These are phyloP conservation scores for Lasiurus cinereus DNA, from an alignment of 2,113 vertebrate genomes.

Conservation along the genomic window DNA sequence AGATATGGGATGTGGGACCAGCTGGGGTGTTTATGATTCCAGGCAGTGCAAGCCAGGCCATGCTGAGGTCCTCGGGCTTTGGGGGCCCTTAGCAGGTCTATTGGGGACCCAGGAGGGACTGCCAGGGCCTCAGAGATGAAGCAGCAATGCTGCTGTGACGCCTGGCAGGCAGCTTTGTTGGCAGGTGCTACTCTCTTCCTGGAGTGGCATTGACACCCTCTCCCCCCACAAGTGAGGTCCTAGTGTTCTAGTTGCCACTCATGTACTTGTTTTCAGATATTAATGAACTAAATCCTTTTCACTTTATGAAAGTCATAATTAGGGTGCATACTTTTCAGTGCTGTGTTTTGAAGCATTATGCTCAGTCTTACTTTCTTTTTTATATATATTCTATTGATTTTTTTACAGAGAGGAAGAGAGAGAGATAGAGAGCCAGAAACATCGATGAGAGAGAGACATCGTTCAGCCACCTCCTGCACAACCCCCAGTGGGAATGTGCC, in stretches of 20 bases:
- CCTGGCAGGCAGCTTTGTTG: not conserved
- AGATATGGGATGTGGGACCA: not conserved
- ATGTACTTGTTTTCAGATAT: not conserved
- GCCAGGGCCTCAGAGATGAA: not conserved
- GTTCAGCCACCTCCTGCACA: too few species aligned
- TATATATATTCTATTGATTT: too few species aligned
- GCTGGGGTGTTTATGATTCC: not conserved
- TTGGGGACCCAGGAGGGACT: not conserved
- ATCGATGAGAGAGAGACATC: too few species aligned
- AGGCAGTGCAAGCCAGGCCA: not conserved
- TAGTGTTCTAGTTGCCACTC: too few species aligned
- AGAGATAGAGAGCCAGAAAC: too few species aligned
- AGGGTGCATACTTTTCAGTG: not conserved
- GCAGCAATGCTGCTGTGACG: not conserved
- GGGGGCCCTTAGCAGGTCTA: not conserved
- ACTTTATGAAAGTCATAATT: not conserved
- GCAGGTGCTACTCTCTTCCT: not conserved
- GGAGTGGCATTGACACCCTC: not conserved
- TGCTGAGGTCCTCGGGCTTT: rapidly evolving
- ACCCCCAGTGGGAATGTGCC: too few species aligned
- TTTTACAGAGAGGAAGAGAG: too few species aligned
- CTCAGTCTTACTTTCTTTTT: not conserved
- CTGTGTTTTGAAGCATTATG: not conserved
- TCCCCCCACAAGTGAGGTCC: rapidly evolving
- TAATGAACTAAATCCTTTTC: not conserved